phyloP scores from a whole-genome alignment of 2,797 vertebrate genomes.

The Hippoglossus hippoglossus region DNA sequence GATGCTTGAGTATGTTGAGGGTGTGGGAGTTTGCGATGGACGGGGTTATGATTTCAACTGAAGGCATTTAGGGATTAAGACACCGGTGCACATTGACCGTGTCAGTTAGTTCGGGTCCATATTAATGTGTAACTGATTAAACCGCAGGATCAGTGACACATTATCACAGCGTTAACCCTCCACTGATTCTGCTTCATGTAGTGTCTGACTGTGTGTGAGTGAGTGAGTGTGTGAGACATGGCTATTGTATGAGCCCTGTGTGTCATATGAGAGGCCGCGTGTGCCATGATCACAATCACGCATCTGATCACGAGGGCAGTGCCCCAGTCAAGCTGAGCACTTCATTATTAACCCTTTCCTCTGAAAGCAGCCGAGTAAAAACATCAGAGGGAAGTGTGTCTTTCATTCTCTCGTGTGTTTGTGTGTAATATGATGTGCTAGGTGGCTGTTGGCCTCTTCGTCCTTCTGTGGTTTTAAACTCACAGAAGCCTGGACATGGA shows the following conservation, averaged over 20 bases:
- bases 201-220: slow-evolving; percentile 4
- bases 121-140: slow-evolving; percentile 48
- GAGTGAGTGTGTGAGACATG: slow-evolving; percentile 21
- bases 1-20: not conserved
- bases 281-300: slow-evolving; percentile 65
- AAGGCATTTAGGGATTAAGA: slow-evolving; percentile 26
- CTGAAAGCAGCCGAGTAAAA: slow-evolving; percentile 12
- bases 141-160: slow-evolving; percentile 3
- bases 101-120: slow-evolving; percentile 23
- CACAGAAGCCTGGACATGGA: too few relatives aligned
- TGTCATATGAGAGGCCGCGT: slow-evolving; percentile 76
- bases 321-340: slow-evolving; percentile 55
- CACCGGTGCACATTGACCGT: slow-evolving; percentile 17
- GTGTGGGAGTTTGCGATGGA: not conserved
- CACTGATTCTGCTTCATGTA: slow-evolving; percentile 2
- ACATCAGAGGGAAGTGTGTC: slow-evolving; percentile 41
- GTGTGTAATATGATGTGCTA: slow-evolving; percentile 37
- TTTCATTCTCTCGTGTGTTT: slow-evolving; percentile 25
- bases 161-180: not conserved
- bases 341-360: slow-evolving; percentile 57
- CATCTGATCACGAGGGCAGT: slow-evolving; percentile 72
- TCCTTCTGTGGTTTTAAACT: too few relatives aligned
- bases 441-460: not conserved
- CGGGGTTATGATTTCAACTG: slow-evolving; percentile 7
- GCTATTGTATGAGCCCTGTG: slow-evolving; percentile 34